Percentiles rank a stretch among this genome's conserved stretches.
These are phyloP conservation scores for Agrenia bidenticulata DNA, from an alignment of 2,888 invertebrate species.

Conservation along the genomic window DNA sequence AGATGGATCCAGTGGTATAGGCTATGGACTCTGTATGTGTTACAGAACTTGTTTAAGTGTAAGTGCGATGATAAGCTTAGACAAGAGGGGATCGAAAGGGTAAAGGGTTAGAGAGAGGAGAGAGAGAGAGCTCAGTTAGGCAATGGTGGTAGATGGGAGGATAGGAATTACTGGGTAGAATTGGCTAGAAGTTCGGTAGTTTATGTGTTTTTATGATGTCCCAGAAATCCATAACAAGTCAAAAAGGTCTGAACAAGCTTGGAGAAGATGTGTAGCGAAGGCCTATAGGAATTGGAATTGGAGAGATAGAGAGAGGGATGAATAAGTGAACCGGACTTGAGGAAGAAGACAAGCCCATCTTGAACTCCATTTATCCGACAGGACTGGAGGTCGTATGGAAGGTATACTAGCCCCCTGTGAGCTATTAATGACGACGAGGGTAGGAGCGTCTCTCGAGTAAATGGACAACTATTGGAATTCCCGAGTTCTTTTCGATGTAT, in stretches of 20 bases:
- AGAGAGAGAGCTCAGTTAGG: background rate
- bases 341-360: slow-evolving; percentile 9
- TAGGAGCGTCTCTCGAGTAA: background rate
- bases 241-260: slow-evolving; percentile 1
- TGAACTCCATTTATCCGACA: slow-evolving; percentile 17
- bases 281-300: background rate
- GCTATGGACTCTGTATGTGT: no score
- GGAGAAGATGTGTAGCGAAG: background rate
- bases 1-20: no score
- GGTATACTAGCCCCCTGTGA: slow-evolving; percentile 49
- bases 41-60: no score
- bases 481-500: slow-evolving; percentile 14
- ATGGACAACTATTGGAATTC: slow-evolving; percentile 1
- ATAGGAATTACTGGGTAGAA: slow-evolving; percentile 15
- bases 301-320: slow-evolving; percentile 15
- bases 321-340: slow-evolving; percentile 18
- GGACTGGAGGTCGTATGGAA: slow-evolving; percentile 16
- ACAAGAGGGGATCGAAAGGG: background rate
- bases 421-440: slow-evolving; percentile 48
- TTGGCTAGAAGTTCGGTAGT: slow-evolving; percentile 14
- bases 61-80: no score
- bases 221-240: slow-evolving; percentile 22
- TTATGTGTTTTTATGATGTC: slow-evolving; percentile 24
- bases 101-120: background rate
- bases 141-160: background rate